Evolutionary conservation across 2,113 vertebrate species (phyloP).

Genomic region (Brevimyrus niger): DNA sequence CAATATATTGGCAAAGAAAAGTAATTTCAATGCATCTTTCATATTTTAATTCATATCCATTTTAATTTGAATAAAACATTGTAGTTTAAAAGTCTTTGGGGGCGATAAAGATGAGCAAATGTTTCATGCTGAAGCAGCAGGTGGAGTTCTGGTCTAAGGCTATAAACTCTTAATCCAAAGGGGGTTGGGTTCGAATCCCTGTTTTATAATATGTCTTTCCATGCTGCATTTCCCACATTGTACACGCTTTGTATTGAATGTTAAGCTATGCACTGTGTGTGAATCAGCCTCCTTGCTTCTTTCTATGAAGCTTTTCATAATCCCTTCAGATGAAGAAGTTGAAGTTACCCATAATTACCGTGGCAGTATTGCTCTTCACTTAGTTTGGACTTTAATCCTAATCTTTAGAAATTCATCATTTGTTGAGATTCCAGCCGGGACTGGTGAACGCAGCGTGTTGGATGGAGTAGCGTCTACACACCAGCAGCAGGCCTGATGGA

Average conservation of each 20-base stretch:
- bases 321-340: not conserved
- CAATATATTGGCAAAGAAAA: not conserved
- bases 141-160: not conserved
- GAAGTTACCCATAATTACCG: not conserved
- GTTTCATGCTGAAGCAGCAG: not conserved
- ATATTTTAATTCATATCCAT: not conserved
- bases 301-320: not conserved
- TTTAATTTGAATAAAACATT: not conserved
- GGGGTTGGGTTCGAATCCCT: not conserved
- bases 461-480: not conserved
- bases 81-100: not conserved
- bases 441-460: not conserved
- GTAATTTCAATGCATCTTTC: not conserved
- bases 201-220: not conserved
- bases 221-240: not conserved
- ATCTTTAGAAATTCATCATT: not conserved
- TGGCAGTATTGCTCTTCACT: not conserved
- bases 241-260: not conserved
- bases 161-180: not conserved
- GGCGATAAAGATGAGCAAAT: not conserved
- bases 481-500: not conserved
- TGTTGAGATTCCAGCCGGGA: not conserved
- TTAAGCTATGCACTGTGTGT: not conserved
- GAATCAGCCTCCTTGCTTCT: not conserved
- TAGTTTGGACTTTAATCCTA: not conserved